Conservation (phyloP, 2,113 vertebrate species). For the Phyllostomus discolor region DNA sequence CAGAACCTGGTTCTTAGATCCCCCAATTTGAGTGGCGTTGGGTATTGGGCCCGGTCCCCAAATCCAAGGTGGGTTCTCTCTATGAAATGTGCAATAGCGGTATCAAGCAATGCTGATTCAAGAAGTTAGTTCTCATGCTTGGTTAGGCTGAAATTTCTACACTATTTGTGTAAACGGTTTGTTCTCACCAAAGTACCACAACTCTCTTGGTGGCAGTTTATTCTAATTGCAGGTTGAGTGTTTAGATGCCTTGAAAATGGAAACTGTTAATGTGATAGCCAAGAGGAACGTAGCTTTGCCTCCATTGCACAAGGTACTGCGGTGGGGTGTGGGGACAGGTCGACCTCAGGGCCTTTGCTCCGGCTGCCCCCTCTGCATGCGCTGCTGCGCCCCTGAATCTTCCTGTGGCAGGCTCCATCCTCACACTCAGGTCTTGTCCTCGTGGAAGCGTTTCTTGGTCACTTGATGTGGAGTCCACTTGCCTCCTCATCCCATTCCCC, state of each 20-base stretch:
- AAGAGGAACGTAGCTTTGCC: not conserved
- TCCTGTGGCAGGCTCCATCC: not conserved
- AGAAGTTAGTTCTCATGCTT: not conserved
- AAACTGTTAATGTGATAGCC: not conserved
- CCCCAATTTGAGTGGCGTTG: not conserved
- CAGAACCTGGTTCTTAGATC: not conserved
- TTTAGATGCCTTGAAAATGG: not conserved
- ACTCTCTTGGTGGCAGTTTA: not conserved
- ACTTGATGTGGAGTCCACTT: not conserved
- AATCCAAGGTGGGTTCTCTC: not conserved
- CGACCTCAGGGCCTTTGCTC: not conserved
- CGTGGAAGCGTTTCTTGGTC: not conserved
- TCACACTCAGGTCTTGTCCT: not conserved
- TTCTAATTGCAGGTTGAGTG: not conserved
- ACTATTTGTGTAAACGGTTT: not conserved
- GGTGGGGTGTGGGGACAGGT: not conserved
- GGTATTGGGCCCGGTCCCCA: not conserved
- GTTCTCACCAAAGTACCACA: not conserved
- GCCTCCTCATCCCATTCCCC: not conserved
- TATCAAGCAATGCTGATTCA: not conserved
- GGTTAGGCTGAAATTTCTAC: not conserved
- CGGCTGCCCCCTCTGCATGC: not conserved
- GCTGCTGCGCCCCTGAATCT: not conserved
- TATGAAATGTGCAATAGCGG: not conserved
- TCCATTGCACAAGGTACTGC: accelerated